Percentiles rank a stretch among this genome's conserved stretches.
Evolutionary conservation across 2,888 invertebrate genomes (phyloP).

Genomic region (Xanthorhoe spadicearia): DNA sequence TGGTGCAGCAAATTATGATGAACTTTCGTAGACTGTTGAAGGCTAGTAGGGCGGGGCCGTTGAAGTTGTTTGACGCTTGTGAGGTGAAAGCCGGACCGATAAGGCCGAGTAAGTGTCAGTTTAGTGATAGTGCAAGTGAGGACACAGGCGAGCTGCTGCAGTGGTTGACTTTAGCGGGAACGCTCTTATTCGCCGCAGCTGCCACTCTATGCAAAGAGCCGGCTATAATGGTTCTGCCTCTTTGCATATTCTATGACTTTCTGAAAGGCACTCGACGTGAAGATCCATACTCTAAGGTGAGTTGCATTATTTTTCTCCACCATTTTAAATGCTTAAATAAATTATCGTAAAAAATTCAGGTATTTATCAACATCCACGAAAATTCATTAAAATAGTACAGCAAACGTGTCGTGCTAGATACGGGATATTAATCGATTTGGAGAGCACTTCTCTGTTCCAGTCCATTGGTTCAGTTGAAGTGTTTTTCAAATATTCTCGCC

Average conservation of each 20-base stretch:
- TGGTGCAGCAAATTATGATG: slow-evolving; percentile 76
- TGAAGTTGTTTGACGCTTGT: slow-evolving; percentile 70
- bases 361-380: neutral
- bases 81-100: slow-evolving; percentile 63
- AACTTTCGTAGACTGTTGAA: slow-evolving; percentile 74
- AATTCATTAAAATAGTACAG: slow-evolving; percentile 18
- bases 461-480: slow-evolving; percentile 41
- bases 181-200: slow-evolving; percentile 88
- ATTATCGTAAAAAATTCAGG: slow-evolving; percentile 1
- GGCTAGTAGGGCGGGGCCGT: slow-evolving; percentile 72
- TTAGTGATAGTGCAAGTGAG: slow-evolving; percentile 74
- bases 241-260: slow-evolving; percentile 95
- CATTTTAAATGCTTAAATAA: slow-evolving; percentile 3
- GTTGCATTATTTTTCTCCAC: slow-evolving; percentile 46
- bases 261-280: slow-evolving; percentile 83
- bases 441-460: slow-evolving; percentile 36
- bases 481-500: slow-evolving; percentile 43
- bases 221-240: slow-evolving; percentile 95
- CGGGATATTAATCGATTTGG: slow-evolving; percentile 36
- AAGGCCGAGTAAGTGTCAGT: slow-evolving; percentile 71
- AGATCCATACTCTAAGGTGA: slow-evolving; percentile 84
- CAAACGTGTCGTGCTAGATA: slow-evolving; percentile 28
- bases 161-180: slow-evolving; percentile 86
- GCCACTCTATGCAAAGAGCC: slow-evolving; percentile 98
- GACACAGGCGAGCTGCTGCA: slow-evolving; percentile 76